These are phyloP conservation scores for Phlogophora meticulosa DNA, from an alignment of 2,888 invertebrate genomes.

Conservation along the genomic window DNA sequence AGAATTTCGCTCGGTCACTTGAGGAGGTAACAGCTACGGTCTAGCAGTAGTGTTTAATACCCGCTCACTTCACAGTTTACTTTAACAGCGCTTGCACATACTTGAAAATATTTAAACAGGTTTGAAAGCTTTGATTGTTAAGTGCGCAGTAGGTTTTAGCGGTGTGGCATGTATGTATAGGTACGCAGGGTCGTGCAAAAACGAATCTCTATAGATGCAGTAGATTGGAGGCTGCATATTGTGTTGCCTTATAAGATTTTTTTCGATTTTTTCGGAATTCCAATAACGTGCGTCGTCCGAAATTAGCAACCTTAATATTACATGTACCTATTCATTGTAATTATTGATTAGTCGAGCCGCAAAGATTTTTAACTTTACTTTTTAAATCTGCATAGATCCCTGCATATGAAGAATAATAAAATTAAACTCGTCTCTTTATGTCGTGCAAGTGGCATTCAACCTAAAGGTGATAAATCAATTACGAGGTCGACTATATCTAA, in stretches of 20 bases:
- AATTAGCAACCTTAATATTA: not conserved
- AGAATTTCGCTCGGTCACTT: conserved; percentile 57
- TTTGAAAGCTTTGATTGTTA: conserved; percentile 60
- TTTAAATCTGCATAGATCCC: too few relatives aligned
- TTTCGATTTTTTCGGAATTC: not conserved
- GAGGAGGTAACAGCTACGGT: conserved; percentile 57
- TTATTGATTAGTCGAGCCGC: not conserved
- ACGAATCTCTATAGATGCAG: conserved; percentile 14
- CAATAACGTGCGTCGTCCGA: not conserved
- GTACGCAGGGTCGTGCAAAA: conserved; percentile 32
- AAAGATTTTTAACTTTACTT: too few relatives aligned
- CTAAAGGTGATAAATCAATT: not conserved
- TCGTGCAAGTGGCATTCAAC: not conserved
- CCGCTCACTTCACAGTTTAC: conserved; percentile 60
- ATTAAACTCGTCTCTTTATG: too few relatives aligned
- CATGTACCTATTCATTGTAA: not conserved
- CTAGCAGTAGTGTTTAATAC: conserved; percentile 53
- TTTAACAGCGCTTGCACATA: conserved; percentile 53
- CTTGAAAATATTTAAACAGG: conserved; percentile 58
- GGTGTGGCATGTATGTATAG: conserved; percentile 11
- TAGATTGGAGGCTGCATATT: conserved; percentile 4
- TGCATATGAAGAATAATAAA: too few relatives aligned
- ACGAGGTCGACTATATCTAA: not conserved
- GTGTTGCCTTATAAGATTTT: not conserved
- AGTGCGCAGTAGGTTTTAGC: conserved; percentile 27